A percentile compares a stretch with the other conserved stretches of the same genome.
phyloP scores from a whole-genome alignment of 2,888 invertebrate genomes.

The Volucella zonaria region DNA sequence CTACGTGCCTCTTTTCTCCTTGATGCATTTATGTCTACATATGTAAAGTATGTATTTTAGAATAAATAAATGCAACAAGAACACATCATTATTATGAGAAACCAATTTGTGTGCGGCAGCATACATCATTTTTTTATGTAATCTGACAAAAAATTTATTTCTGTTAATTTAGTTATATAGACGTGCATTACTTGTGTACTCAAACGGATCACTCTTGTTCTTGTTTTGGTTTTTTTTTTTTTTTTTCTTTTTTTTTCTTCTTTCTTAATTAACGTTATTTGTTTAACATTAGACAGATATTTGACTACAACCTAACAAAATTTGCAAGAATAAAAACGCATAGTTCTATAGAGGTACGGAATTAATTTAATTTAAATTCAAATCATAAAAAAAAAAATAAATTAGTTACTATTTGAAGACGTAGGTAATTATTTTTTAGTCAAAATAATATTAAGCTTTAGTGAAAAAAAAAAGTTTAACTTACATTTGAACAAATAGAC shows the following conservation, averaged over 20 bases:
- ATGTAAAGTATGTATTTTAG: neutral
- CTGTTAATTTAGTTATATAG: conserved; percentile 54
- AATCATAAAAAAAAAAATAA: too few relatives aligned
- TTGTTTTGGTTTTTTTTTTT: neutral
- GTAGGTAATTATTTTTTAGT: too few relatives aligned
- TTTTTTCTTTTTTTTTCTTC: neutral
- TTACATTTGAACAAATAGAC: too few relatives aligned
- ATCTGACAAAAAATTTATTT: conserved; percentile 59
- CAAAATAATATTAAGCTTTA: too few relatives aligned
- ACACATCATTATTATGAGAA: conserved; percentile 28
- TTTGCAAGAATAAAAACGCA: too few relatives aligned
- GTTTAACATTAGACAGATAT: neutral
- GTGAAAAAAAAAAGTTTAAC: too few relatives aligned
- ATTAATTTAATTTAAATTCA: too few relatives aligned
- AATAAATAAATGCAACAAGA: conserved; percentile 31
- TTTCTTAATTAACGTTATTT: conserved; percentile 4
- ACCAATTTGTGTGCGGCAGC: conserved; percentile 27
- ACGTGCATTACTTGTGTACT: conserved; percentile 52
- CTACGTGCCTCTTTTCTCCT: conserved; percentile 21
- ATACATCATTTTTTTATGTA: conserved; percentile 8
- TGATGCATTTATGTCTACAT: conserved; percentile 30
- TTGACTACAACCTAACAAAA: neutral
- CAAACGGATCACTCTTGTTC: conserved; percentile 28
- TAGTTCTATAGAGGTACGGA: too few relatives aligned
- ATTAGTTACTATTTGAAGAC: too few relatives aligned